Evolutionary conservation across 2,888 invertebrate genomes (phyloP).

Genomic region (Brachynemurus nebulosus): DNA sequence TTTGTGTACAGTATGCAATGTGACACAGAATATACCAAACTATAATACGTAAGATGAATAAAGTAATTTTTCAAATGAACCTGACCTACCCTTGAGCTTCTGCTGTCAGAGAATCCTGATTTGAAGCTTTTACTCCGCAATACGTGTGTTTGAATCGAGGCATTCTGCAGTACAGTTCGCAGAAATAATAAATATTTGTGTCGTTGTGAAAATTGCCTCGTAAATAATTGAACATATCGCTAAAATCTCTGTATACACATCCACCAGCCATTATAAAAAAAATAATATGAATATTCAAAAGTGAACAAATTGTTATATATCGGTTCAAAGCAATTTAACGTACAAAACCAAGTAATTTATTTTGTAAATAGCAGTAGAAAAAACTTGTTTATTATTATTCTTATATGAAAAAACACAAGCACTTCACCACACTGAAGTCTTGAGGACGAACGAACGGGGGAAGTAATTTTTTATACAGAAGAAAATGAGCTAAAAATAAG

Average conservation of each 20-base stretch:
- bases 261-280: conserved; percentile 2
- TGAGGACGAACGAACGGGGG: no score
- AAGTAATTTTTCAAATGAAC: no score
- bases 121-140: background rate
- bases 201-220: background rate
- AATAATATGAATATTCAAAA: background rate
- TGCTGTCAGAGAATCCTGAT: conserved; percentile 1
- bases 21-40: no score
- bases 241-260: conserved; percentile 1
- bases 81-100: conserved; percentile 5
- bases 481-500: background rate
- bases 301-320: background rate
- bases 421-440: conserved; percentile 2
- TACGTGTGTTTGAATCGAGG: background rate
- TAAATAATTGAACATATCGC: background rate
- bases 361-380: background rate
- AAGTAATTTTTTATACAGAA: no score
- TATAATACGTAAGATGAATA: no score
- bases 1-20: no score
- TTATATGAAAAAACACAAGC: no score
- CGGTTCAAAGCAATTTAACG: background rate
- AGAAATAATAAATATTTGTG: background rate
- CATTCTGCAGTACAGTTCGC: background rate
- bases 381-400: background rate
- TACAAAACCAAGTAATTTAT: background rate